Percentiles rank a stretch among this genome's conserved stretches.
phyloP scores from a whole-genome alignment of 2,113 vertebrate genomes.

The Miniopterus natalensis region DNA sequence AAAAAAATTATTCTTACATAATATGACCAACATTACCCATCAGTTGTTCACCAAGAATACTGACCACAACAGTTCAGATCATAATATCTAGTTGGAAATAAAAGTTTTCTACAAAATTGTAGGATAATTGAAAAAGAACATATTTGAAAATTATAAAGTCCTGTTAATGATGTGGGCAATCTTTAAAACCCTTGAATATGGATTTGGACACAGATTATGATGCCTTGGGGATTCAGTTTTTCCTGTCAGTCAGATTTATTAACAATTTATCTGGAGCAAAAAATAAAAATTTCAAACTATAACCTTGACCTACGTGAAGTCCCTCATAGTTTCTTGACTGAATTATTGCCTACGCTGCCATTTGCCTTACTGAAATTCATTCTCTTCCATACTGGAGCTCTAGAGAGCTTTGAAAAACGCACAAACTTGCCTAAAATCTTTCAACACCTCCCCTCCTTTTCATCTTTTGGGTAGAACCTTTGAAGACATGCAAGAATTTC shows the following conservation, averaged over 20 bases:
- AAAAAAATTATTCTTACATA: background rate
- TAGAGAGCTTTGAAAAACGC: background rate
- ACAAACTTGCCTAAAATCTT: slow-evolving; percentile 30
- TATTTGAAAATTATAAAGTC: background rate
- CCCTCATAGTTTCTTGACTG: background rate
- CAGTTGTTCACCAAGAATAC: background rate
- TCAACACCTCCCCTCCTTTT: background rate
- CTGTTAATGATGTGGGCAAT: background rate
- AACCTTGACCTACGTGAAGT: background rate
- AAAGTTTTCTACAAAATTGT: background rate
- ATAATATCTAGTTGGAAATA: background rate
- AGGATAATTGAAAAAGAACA: slow-evolving; percentile 18
- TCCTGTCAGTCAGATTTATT: background rate
- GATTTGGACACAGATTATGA: background rate
- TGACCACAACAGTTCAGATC: background rate
- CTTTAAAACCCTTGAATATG: background rate
- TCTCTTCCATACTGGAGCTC: background rate
- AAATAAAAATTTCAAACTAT: background rate
- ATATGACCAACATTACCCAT: background rate
- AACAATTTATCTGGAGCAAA: slow-evolving; percentile 12
- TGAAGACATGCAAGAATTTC: background rate
- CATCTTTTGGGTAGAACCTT: background rate
- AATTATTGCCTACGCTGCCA: background rate
- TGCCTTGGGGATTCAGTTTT: background rate
- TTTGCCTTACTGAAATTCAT: background rate